Conservation (phyloP, 30 jellyfish, hydroid and myxozoan species). For the Pelagia noctiluca region DNA sequence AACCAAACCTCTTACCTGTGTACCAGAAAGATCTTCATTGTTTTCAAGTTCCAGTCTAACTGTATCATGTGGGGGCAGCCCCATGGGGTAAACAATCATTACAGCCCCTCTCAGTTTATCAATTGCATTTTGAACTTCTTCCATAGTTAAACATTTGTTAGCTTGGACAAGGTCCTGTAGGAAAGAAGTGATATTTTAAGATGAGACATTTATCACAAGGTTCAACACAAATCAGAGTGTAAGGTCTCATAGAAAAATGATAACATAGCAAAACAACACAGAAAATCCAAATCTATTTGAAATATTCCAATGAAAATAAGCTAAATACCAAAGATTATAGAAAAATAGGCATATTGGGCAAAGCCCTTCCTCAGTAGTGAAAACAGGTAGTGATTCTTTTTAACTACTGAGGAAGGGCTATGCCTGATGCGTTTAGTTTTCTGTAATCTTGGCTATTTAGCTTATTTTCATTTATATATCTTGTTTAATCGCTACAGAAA, state of each 20-base stretch:
- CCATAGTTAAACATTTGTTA: conserved; percentile 70
- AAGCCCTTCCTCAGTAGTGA: too few relatives aligned
- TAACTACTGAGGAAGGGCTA: too few relatives aligned
- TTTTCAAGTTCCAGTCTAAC: conserved; percentile 83
- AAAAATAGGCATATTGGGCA: too few relatives aligned
- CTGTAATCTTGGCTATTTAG: too few relatives aligned
- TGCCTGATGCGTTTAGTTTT: too few relatives aligned
- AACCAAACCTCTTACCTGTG: conserved; percentile 97
- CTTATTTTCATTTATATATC: too few relatives aligned
- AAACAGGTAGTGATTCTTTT: too few relatives aligned
- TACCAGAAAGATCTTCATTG: conserved; percentile 95
- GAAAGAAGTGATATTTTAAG: background rate
- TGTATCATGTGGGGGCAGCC: conserved; percentile 98
- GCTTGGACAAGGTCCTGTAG: conserved; percentile 91
- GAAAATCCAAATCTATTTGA: background rate
- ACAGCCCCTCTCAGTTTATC: conserved; percentile 95
- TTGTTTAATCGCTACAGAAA: too few relatives aligned
- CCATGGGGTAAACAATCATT: conserved; percentile 98
- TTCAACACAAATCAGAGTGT: too few relatives aligned
- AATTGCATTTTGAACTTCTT: conserved; percentile 81
- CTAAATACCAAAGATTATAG: too few relatives aligned
- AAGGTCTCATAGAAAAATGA: conserved; percentile 12
- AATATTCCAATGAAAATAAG: background rate
- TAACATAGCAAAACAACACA: background rate
- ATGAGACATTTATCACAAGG: background rate